Evolutionary conservation across 92 coral and sea anemone genomes (phyloP).

Genomic region (Micromussa lordhowensis): DNA sequence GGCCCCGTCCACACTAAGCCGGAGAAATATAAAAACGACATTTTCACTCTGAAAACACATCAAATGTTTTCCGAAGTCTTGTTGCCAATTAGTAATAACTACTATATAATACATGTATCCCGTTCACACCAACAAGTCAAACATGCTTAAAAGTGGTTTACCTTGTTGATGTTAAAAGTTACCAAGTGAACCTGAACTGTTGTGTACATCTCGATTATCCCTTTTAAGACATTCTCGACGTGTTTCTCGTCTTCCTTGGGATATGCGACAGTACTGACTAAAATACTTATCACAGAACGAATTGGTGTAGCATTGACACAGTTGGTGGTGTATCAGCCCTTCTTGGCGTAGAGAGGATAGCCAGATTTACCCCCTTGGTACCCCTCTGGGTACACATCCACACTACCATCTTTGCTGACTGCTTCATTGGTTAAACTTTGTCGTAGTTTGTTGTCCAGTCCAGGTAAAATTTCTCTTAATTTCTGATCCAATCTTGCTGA

Average conservation of each 20-base stretch:
- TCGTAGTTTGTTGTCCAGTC: background rate
- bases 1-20: no score
- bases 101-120: no score
- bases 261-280: background rate
- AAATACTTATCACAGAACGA: background rate
- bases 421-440: background rate
- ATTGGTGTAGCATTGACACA: background rate
- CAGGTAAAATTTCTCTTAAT: background rate
- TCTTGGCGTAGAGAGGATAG: conserved; percentile 54
- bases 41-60: no score
- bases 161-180: no score
- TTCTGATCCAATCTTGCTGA: background rate
- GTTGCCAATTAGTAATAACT: no score
- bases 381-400: conserved; percentile 60
- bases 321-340: conserved; percentile 31
- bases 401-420: background rate
- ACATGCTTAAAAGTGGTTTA: no score
- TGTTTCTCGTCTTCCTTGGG: conserved; percentile 22
- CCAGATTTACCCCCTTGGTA: conserved; percentile 39
- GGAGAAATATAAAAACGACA: no score
- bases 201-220: conserved; percentile 41
- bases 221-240: conserved; percentile 35
- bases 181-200: conserved; percentile 42
- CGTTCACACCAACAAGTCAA: no score
- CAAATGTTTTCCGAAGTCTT: no score